These are phyloP conservation scores for Nowickia ferox DNA, from an alignment of 2,888 invertebrate genomes.

Conservation along the genomic window DNA sequence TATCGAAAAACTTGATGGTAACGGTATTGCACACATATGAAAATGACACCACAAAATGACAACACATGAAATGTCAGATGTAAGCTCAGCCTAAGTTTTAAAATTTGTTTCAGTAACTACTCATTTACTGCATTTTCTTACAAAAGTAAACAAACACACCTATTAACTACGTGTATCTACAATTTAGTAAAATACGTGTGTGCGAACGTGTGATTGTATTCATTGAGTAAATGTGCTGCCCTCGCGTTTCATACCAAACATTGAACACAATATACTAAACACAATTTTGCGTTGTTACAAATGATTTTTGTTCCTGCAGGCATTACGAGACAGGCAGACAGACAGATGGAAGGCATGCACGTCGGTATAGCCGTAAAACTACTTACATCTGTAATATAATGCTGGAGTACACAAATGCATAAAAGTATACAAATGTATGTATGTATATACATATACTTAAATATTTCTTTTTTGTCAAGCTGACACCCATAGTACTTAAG, in stretches of 20 bases:
- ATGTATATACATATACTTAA: background rate
- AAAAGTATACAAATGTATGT: background rate
- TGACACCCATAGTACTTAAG: constrained; percentile 56
- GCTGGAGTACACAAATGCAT: background rate
- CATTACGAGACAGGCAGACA: constrained; percentile 19
- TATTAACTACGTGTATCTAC: background rate
- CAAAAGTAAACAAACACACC: no score
- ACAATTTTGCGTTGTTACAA: constrained; percentile 12
- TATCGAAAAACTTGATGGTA: no score
- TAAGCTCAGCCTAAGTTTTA: no score
- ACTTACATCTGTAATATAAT: constrained; percentile 33
- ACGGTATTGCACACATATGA: no score
- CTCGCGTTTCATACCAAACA: background rate
- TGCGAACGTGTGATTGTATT: background rate
- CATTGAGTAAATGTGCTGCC: background rate
- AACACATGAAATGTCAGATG: no score
- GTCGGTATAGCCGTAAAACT: constrained; percentile 29
- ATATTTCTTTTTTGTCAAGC: constrained; percentile 19
- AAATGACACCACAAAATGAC: no score
- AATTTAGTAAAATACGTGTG: background rate
- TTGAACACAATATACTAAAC: constrained; percentile 10
- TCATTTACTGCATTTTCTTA: no score
- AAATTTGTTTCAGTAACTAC: no score
- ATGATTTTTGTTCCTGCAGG: constrained; percentile 34
- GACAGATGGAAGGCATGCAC: background rate